Conservation (phyloP, 2,797 vertebrate genomes). For the Amniataba percoides region DNA sequence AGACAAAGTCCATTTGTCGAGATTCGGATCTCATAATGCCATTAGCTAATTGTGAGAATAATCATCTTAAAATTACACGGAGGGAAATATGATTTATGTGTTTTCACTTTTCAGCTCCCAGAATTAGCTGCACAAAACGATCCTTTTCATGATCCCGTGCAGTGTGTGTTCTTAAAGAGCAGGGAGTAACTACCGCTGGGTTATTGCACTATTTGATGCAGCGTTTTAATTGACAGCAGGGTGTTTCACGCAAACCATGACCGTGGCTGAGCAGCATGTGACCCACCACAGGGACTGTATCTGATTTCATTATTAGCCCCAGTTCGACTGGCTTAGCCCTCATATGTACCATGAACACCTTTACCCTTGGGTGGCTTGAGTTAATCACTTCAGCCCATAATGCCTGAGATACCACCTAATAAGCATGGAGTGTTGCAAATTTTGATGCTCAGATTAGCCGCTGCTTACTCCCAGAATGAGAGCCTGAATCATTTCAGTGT, state of each 20-base stretch:
- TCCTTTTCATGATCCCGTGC: slow-evolving; percentile 32
- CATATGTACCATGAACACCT: slow-evolving; percentile 80
- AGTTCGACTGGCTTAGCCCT: slow-evolving; percentile 81
- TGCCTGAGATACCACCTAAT: slow-evolving; percentile 76
- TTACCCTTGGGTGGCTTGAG: slow-evolving; percentile 78
- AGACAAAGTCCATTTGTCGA: slow-evolving; percentile 69
- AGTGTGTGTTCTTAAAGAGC: slow-evolving; percentile 42
- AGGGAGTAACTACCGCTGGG: slow-evolving; percentile 50
- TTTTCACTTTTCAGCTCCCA: slow-evolving; percentile 39
- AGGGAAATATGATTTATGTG: slow-evolving; percentile 49
- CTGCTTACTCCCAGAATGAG: slow-evolving; percentile 47
- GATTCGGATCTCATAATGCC: slow-evolving; percentile 67
- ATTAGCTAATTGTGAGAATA: slow-evolving; percentile 63
- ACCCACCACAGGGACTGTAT: slow-evolving; percentile 75
- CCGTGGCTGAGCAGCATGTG: slow-evolving; percentile 68
- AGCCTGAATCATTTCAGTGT: slow-evolving; percentile 22
- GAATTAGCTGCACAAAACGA: slow-evolving; percentile 39
- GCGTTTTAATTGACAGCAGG: slow-evolving; percentile 68
- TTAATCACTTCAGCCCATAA: slow-evolving; percentile 81
- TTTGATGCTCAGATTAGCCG: slow-evolving; percentile 65
- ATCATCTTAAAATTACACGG: slow-evolving; percentile 54
- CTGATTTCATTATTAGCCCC: slow-evolving; percentile 86
- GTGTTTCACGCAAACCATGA: slow-evolving; percentile 60
- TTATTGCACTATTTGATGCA: slow-evolving; percentile 56
- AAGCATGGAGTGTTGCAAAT: slow-evolving; percentile 74